phyloP scores from a whole-genome alignment of 2,113 vertebrate species.

The Cepphus grylle region DNA sequence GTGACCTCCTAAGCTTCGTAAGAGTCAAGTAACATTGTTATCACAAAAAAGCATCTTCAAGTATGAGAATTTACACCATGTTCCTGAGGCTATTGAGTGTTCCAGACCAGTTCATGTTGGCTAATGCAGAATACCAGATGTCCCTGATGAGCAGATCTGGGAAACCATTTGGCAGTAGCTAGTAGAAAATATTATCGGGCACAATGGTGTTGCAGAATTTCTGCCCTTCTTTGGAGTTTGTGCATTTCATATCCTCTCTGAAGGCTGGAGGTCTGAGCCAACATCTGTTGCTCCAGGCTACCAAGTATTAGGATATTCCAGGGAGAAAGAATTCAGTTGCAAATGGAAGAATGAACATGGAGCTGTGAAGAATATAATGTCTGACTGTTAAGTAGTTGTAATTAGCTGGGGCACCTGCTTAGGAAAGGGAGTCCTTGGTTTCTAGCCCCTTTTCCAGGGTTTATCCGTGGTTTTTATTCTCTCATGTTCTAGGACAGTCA shows the following conservation, averaged over 20 bases:
- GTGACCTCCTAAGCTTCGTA: background rate
- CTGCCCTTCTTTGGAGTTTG: background rate
- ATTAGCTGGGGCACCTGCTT: background rate
- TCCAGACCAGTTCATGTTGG: conserved; percentile 13
- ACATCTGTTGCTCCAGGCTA: background rate
- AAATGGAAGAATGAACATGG: background rate
- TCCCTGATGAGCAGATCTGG: conserved; percentile 25
- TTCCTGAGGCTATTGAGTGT: background rate
- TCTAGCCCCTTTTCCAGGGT: background rate
- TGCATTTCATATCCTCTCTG: background rate
- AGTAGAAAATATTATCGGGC: background rate
- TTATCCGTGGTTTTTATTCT: background rate
- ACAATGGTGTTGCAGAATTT: background rate
- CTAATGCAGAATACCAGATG: conserved; percentile 33
- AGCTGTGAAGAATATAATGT: background rate
- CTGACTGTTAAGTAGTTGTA: background rate
- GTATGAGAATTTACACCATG: background rate
- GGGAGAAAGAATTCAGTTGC: background rate
- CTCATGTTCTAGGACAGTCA: background rate
- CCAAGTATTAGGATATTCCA: background rate
- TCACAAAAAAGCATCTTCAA: background rate
- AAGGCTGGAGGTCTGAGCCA: background rate
- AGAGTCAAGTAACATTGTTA: background rate
- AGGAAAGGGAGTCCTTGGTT: background rate
- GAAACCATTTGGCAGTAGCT: background rate